Evolutionary conservation across 2,888 invertebrate species (phyloP), one percentile per base, ranked within the genome.

Genomic region (Andrena camellia): DNA sequence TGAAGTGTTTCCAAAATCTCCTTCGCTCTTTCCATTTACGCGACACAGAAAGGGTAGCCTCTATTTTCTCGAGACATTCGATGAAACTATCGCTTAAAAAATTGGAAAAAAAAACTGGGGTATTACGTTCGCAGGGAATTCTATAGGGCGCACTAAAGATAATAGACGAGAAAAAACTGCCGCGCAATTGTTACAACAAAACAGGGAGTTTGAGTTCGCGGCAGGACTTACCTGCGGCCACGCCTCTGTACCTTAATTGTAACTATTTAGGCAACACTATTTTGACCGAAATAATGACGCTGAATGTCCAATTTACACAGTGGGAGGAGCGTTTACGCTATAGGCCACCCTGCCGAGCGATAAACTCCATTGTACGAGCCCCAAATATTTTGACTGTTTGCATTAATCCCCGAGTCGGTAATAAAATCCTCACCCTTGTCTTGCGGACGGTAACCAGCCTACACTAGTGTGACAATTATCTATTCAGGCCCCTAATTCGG

Each of bases 301-400:
- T 23, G 8, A 57, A 26, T 57, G 8, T 26, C 20, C 23, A 26
- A 26, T 26, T 57, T 57, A 57, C 10, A 57, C 3, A 26, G 57
- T 20, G 52, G 57, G 57, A 23, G 57, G 57, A 57, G 57, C 57
- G 57, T 57, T 57, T 57, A 57, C 57, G 26, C 57, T 57, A 5
- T 42, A 20, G 57, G 13, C 26, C 57, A 57, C 57, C 23, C 8
- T 57, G 57, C 10, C 57, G 26, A 10, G 23, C 23, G 26, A 57
- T 57, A 57, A 57, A 57, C 13, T 26, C 10, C 23, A 23, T 57
- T 57, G 57, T 23, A 1, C 23, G 57, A 10, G 57, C 57, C 57
- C 57, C 57, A 57, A 57, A 57, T 57, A 57, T 57, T 57, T 57
- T 57, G 57, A 57, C 57, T 10, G 13, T 57, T 57, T 23, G 23